These are phyloP conservation scores for Dromas ardeola DNA, from an alignment of 2,113 vertebrate genomes.

Conservation along the genomic window DNA sequence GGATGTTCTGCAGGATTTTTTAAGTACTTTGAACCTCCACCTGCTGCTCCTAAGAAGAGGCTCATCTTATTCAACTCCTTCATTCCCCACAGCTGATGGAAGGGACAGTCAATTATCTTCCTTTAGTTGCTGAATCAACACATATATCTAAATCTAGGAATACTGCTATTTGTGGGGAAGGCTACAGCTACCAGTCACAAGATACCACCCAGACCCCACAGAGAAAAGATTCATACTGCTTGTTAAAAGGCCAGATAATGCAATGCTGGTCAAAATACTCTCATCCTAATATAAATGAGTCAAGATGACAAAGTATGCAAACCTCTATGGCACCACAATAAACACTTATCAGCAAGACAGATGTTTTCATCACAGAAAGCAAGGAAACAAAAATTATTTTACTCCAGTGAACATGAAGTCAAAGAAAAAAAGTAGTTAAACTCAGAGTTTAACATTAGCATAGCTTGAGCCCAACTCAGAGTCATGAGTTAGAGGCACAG, in stretches of 20 bases:
- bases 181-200: background rate
- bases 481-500: background rate
- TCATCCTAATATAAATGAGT: background rate
- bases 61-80: background rate
- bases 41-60: background rate
- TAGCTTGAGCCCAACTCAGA: background rate
- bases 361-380: background rate
- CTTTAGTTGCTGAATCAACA: background rate
- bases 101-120: background rate
- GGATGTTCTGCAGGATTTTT: background rate
- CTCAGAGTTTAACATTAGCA: background rate
- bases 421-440: background rate
- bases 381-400: background rate
- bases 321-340: background rate
- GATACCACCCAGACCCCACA: background rate
- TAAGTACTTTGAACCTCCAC: background rate
- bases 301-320: background rate
- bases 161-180: background rate
- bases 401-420: background rate
- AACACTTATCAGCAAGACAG: background rate
- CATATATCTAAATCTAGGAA: background rate
- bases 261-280: background rate
- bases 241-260: background rate
- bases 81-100: background rate
- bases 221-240: background rate